Evolutionary conservation across 2,888 invertebrate genomes (phyloP).

Genomic region (Spilosoma lubricipeda): DNA sequence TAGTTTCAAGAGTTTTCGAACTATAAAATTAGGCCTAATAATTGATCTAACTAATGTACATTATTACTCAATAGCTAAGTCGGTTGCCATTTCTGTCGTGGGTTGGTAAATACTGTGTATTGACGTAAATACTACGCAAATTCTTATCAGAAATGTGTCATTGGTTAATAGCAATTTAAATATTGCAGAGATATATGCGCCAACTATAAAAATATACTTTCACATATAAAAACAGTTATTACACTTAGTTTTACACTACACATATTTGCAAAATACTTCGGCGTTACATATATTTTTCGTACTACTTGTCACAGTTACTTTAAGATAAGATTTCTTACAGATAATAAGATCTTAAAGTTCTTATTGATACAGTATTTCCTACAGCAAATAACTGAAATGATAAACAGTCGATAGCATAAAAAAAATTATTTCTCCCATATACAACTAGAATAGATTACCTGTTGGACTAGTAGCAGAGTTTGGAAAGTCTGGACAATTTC

Average conservation of each 20-base stretch:
- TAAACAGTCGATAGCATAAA: too few species aligned
- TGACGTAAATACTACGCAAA: conserved; percentile 7
- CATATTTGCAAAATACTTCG: neutral
- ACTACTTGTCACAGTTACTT: neutral
- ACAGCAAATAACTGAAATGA: too few species aligned
- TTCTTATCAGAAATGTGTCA: neutral
- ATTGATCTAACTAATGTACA: too few species aligned
- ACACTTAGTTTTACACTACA: neutral
- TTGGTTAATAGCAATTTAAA: neutral
- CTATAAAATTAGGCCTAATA: too few species aligned
- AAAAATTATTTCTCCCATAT: too few species aligned
- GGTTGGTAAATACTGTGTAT: conserved; percentile 8
- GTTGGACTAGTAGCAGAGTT: too few species aligned
- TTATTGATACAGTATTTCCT: too few species aligned
- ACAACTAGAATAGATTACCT: too few species aligned
- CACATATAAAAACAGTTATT: neutral
- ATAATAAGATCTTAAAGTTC: neutral
- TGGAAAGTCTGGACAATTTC: too few species aligned
- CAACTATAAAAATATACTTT: neutral
- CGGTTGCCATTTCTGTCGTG: neutral
- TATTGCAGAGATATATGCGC: neutral
- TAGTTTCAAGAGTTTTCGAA: too few species aligned
- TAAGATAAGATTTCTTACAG: neutral
- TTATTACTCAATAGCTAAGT: neutral
- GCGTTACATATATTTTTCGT: neutral